Base-by-base conservation (phyloP, 2,797 vertebrate genomes). In the Sebastes trivittatus region DNA sequence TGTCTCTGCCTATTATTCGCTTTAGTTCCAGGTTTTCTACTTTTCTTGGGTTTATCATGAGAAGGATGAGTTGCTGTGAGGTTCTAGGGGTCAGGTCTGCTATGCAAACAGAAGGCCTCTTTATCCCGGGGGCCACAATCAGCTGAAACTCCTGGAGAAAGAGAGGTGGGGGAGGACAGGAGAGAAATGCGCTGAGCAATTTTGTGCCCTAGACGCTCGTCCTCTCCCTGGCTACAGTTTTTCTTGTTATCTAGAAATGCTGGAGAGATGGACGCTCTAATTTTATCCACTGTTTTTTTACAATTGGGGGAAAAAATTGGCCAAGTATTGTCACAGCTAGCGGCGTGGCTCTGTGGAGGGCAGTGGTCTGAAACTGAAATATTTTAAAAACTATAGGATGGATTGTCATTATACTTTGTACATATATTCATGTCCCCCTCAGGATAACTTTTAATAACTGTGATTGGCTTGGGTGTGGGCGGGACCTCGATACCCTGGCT, bases 1-100 rank as follows among this genome's bases (percentile, higher is more conserved):
- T 92, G 92, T 93, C 88, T 89, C 90, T 84, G 86, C 87, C 78
- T 86, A 77, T 92, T 91, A 91, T 80, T 88, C 5, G 58, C 80
- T 87, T 90, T 75, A 30, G 72, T 81, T 90, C 77, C 80, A 78
- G 78, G 72, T 83, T 85, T 75, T 75, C 78, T 67, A 75, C 68
- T 88, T 93, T 89, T 90, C 80, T 84, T 75, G 73, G 83, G 82
- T 89, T 90, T 90, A 92, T 92, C 77, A 71, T 85, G 86, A 91
- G 87, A 94, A 71, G 72, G 75, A 91, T 93, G 90, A 87, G 90
- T 86, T 89, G 91, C 88, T 84, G 84, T 64, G 6, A 85, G 78
- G 80, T 74, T 85, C 78, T 58, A 2, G 38, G 75, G 91, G 89
- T 90, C 81, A 75, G 75, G 75, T 84, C 76, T 67, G 76, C 78